phyloP scores from a whole-genome alignment of 2,888 invertebrate genomes.

The Pasiphila rectangulata region DNA sequence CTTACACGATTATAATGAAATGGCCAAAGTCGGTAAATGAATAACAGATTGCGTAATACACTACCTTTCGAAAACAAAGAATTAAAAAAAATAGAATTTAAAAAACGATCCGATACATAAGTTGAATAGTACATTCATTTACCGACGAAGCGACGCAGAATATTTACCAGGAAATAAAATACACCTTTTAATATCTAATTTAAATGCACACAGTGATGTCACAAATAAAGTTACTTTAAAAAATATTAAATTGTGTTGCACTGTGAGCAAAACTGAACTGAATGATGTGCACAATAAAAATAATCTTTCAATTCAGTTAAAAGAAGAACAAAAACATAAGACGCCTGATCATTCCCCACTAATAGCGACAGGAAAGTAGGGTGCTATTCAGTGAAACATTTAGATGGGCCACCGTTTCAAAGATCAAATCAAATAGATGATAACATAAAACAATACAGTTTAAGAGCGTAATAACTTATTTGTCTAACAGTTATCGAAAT shows the following conservation, averaged over 20 bases:
- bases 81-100: neutral
- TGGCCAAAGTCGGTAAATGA: conserved; percentile 1
- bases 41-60: neutral
- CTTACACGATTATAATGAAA: neutral
- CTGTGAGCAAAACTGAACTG: conserved; percentile 37
- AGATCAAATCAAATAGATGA: neutral
- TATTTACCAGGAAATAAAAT: conserved; percentile 49
- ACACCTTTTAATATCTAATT: conserved; percentile 25
- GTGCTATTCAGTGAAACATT: conserved; percentile 70
- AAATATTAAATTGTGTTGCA: conserved; percentile 21
- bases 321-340: conserved; percentile 44
- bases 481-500: no score
- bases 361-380: conserved; percentile 75
- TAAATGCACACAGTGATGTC: conserved; percentile 25
- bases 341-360: conserved; percentile 64
- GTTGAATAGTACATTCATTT: conserved; percentile 46
- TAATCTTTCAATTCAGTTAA: conserved; percentile 40
- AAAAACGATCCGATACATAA: neutral
- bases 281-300: conserved; percentile 27
- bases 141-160: conserved; percentile 63
- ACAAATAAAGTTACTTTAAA: conserved; percentile 22
- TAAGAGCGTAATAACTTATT: no score
- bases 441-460: neutral
- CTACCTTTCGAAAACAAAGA: neutral
- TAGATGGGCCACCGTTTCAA: conserved; percentile 53